Evolutionary conservation across 1,140 invertebrate species (phyloP).

Genomic region (Orchestia grillus): DNA sequence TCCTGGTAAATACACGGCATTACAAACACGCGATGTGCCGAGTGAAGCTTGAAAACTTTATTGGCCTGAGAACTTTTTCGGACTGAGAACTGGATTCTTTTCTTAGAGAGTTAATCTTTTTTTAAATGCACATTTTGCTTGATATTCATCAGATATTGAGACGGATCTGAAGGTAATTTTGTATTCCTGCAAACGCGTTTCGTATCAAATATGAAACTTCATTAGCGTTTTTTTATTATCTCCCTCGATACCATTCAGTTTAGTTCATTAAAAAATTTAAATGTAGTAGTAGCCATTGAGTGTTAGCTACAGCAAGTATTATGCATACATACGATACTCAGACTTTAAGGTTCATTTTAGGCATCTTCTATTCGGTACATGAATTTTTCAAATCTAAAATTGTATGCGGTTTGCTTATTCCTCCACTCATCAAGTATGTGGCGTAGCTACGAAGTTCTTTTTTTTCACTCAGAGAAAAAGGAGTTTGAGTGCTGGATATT

Average conservation of each 20-base stretch:
- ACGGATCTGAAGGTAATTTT: background rate
- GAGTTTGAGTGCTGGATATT: background rate
- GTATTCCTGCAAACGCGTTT: background rate
- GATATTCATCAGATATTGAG: background rate
- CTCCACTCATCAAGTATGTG: background rate
- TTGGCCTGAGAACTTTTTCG: background rate
- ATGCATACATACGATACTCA: background rate
- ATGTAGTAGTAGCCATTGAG: background rate
- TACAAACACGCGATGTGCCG: background rate
- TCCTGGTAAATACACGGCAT: background rate
- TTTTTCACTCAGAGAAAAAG: background rate
- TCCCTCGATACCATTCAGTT: background rate
- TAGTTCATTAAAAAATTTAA: too few species aligned
- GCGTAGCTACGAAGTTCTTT: background rate
- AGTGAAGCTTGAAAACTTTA: background rate
- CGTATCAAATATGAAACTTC: background rate
- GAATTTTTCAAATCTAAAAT: background rate
- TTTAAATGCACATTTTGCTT: background rate
- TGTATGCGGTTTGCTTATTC: background rate
- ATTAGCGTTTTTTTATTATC: background rate
- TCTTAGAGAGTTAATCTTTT: background rate
- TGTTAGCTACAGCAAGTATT: background rate
- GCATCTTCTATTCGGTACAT: background rate
- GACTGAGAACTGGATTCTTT: background rate
- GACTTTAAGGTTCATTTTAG: background rate